Percentiles rank a stretch among this genome's conserved stretches.
Evolutionary conservation across 2,888 invertebrate species (phyloP).

Genomic region (Apamea monoglypha): DNA sequence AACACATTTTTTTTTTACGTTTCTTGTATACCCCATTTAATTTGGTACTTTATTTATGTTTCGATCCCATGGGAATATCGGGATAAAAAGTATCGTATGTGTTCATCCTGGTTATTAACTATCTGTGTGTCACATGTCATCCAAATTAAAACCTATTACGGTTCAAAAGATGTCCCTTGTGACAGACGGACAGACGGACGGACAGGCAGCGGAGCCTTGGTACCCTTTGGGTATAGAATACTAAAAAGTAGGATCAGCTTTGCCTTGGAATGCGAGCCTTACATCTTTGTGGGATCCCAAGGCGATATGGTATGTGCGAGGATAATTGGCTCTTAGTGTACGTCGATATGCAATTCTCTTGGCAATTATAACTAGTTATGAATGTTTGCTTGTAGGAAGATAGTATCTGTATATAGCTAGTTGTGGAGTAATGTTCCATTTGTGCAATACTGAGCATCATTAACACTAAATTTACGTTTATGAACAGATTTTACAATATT

Average conservation of each 20-base stretch:
- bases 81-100: too few relatives aligned
- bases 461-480: background rate
- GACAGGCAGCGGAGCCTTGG: background rate
- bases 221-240: too few relatives aligned
- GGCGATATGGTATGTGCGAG: background rate
- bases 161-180: background rate
- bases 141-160: too few relatives aligned
- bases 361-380: constrained; percentile 16
- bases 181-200: background rate
- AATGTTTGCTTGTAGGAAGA: background rate
- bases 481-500: background rate
- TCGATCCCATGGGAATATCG: too few relatives aligned
- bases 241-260: constrained; percentile 13
- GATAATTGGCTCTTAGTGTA: constrained; percentile 35
- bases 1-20: too few relatives aligned
- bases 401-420: background rate
- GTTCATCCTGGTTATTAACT: too few relatives aligned
- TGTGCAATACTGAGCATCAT: background rate
- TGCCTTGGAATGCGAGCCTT: background rate
- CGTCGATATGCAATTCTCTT: constrained; percentile 13
- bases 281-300: constrained; percentile 14
- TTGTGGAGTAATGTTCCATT: background rate
- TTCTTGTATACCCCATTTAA: too few relatives aligned
- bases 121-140: too few relatives aligned
- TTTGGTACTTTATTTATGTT: too few relatives aligned